These are phyloP conservation scores for Apus apus DNA, from an alignment of 2,113 vertebrate species.

Conservation along the genomic window DNA sequence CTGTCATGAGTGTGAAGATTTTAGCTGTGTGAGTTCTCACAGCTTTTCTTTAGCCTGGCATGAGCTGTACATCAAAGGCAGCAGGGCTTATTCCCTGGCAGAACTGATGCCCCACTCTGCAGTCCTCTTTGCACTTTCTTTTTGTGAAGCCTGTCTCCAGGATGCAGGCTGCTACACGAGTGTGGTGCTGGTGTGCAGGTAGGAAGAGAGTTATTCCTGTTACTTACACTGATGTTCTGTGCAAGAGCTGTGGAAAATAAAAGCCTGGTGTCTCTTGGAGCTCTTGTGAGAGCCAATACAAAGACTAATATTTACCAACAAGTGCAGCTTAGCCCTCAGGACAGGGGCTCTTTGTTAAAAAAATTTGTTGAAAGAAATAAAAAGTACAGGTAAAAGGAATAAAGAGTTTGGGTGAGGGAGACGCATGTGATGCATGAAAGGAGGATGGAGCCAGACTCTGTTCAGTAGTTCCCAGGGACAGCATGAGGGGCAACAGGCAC, in stretches of 20 bases:
- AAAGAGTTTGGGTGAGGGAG: not conserved
- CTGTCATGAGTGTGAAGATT: not conserved
- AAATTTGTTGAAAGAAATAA: not conserved
- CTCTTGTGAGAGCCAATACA: not conserved
- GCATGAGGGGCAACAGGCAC: too few relatives aligned
- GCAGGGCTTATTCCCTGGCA: not conserved
- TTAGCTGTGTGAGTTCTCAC: not conserved
- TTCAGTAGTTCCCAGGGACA: too few relatives aligned
- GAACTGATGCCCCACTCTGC: not conserved
- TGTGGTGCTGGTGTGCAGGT: not conserved
- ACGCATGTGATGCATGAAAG: not conserved
- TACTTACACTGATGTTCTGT: accelerated
- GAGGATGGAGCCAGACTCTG: too few relatives aligned
- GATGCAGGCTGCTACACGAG: not conserved
- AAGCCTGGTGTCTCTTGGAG: not conserved
- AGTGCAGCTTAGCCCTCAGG: not conserved
- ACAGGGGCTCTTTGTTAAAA: not conserved
- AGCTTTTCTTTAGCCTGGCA: not conserved
- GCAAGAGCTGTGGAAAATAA: not conserved
- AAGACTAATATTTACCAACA: not conserved
- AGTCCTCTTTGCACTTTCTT: not conserved
- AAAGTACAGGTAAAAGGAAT: not conserved
- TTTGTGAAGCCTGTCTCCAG: not conserved
- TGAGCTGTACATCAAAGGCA: not conserved
- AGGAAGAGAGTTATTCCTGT: not conserved